These are phyloP conservation scores for Erpetoichthys calabaricus DNA, from an alignment of 2,797 vertebrate species.

Conservation along the genomic window DNA sequence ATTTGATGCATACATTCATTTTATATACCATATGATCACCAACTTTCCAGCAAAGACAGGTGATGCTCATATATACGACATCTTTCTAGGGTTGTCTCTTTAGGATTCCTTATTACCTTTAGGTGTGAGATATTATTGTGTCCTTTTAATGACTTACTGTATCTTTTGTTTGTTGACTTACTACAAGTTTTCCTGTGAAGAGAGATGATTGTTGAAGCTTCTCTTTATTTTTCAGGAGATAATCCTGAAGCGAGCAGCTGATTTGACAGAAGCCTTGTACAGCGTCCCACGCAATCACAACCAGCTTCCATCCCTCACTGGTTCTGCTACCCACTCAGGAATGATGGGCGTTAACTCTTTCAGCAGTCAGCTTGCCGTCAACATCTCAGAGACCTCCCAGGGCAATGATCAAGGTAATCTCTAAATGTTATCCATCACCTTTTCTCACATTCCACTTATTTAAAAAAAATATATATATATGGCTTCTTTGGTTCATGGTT, in stretches of 20 bases:
- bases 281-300: conserved; percentile 74
- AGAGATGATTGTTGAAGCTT: no score
- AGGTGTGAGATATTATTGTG: not conserved
- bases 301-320: conserved; percentile 67
- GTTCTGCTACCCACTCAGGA: conserved; percentile 57
- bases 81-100: not conserved
- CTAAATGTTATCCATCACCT: not conserved
- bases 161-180: not conserved
- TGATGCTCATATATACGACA: not conserved
- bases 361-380: conserved; percentile 72
- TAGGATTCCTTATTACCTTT: not conserved
- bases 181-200: no score
- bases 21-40: no score
- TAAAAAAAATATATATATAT: no score
- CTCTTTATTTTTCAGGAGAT: conserved; percentile 41
- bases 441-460: no score
- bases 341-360: conserved; percentile 85
- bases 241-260: conserved; percentile 62
- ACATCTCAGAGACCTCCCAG: conserved; percentile 72
- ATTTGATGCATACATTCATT: no score
- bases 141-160: not conserved
- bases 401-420: conserved; percentile 67
- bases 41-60: no score
- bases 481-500: no score
- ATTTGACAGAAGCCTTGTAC: conserved; percentile 72